Conservation (phyloP, 2,113 vertebrate species). For the Odontesthes bonariensis region DNA sequence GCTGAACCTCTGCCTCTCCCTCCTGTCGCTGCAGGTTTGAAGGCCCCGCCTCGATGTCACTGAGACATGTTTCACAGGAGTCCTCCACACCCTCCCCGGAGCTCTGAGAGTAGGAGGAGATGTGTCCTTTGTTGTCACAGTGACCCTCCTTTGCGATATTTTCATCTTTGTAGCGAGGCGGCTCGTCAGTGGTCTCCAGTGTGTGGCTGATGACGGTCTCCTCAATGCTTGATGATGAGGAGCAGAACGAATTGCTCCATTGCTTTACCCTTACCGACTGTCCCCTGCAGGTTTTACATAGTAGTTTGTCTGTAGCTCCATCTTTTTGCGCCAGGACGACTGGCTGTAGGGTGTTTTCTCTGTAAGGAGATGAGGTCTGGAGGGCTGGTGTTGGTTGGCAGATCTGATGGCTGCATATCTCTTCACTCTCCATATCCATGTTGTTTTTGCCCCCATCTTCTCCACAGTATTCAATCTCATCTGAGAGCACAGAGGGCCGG, state of each 20-base stretch:
- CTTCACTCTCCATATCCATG: constrained; percentile 59
- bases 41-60: constrained; percentile 84
- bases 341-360: constrained; percentile 76
- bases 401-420: constrained; percentile 61
- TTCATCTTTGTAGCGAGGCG: constrained; percentile 70
- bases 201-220: constrained; percentile 80
- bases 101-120: constrained; percentile 86
- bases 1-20: constrained; percentile 56
- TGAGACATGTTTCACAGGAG: constrained; percentile 91
- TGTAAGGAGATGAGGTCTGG: constrained; percentile 97
- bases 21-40: constrained; percentile 54
- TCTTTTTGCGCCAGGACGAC: constrained; percentile 41
- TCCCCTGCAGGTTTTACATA: constrained; percentile 78
- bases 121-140: constrained; percentile 74
- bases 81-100: constrained; percentile 91
- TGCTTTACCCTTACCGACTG: constrained; percentile 55
- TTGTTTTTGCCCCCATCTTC: constrained; percentile 59
- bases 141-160: constrained; percentile 34
- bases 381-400: constrained; percentile 83
- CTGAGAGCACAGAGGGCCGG: constrained; percentile 93
- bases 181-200: constrained; percentile 69
- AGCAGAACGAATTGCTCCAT: constrained; percentile 79
- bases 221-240: constrained; percentile 83
- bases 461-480: constrained; percentile 90
- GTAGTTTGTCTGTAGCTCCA: constrained; percentile 59